Percentiles rank a stretch among this genome's conserved stretches.
These are phyloP conservation scores for Cynopterus sphinx DNA, from an alignment of 2,797 vertebrate genomes.

Conservation along the genomic window DNA sequence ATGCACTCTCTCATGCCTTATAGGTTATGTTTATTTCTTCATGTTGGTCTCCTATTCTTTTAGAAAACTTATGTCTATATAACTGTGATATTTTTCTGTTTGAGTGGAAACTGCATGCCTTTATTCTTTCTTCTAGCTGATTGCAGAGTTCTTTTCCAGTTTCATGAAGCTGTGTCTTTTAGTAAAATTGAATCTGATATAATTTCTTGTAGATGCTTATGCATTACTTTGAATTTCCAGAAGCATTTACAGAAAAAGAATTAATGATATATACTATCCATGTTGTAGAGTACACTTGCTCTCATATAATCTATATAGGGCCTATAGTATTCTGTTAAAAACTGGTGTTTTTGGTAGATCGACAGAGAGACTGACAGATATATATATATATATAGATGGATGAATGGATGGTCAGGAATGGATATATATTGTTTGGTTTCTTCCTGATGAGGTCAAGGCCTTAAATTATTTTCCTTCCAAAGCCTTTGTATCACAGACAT, in stretches of 20 bases:
- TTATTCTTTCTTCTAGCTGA: neutral
- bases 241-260: neutral
- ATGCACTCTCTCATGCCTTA: neutral
- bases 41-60: constrained; percentile 29
- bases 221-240: neutral
- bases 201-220: neutral
- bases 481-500: neutral
- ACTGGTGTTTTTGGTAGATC: neutral
- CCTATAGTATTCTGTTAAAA: neutral
- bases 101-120: constrained; percentile 20
- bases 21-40: constrained; percentile 52
- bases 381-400: neutral
- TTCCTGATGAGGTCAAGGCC: neutral
- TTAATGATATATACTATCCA: neutral
- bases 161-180: neutral
- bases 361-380: neutral
- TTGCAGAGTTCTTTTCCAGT: neutral
- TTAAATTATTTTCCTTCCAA: neutral
- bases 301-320: neutral
- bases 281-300: neutral
- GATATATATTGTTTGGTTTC: neutral
- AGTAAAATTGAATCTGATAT: neutral
- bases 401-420: neutral
- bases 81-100: neutral
- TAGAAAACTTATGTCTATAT: neutral